A percentile compares a stretch with the other conserved stretches of the same genome.
These are phyloP conservation scores for Psococerastis gibbosa DNA, from an alignment of 2,888 invertebrate genomes.

Conservation along the genomic window DNA sequence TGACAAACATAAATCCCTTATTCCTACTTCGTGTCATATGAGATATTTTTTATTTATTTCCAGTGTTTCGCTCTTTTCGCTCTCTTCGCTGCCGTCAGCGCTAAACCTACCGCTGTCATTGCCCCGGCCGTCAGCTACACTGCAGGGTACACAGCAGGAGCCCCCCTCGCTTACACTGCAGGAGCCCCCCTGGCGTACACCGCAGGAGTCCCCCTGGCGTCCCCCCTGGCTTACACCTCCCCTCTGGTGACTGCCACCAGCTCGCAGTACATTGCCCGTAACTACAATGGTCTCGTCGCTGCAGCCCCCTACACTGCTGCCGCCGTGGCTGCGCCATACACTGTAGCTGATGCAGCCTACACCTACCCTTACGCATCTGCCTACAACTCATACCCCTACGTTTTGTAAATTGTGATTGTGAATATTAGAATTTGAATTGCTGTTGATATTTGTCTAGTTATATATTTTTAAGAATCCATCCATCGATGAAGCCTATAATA, in stretches of 20 bases:
- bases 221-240: constrained; percentile 7
- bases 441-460: no score
- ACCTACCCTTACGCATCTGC: constrained; percentile 6
- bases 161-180: constrained; percentile 3
- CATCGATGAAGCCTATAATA: no score
- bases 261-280: constrained; percentile 35
- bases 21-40: no score
- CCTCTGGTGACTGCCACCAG: constrained; percentile 25
- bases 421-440: no score
- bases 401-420: constrained; percentile 5
- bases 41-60: no score
- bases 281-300: constrained; percentile 34
- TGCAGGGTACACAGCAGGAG: no score
- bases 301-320: no score
- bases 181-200: not conserved
- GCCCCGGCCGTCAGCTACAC: no score
- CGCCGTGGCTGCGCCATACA: not conserved
- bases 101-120: not conserved
- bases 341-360: no score
- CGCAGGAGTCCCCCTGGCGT: constrained; percentile 2
- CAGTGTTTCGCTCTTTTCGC: not conserved
- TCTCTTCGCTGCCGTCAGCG: not conserved
- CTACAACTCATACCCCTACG: not conserved
- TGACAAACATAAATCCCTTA: no score
- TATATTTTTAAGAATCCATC: no score